A percentile compares a stretch with the other conserved stretches of the same genome.
Conservation (phyloP, 2,797 vertebrate genomes). For the Florisuga fusca region DNA sequence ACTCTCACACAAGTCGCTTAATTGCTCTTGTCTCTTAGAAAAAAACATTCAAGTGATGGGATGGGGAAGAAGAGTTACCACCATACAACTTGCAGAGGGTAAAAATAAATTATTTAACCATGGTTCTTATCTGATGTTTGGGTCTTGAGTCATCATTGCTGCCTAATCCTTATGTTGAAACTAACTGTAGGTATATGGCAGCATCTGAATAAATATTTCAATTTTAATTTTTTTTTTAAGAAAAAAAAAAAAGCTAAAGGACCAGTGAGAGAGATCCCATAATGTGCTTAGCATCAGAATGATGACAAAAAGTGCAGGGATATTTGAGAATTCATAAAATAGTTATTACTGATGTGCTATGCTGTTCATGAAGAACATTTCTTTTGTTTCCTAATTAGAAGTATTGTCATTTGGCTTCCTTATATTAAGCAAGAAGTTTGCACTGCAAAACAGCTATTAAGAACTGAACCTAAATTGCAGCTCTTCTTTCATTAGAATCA, state of each 20-base stretch:
- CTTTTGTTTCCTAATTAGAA: neutral
- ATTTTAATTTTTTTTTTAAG: neutral
- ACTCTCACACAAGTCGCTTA: rapidly evolving
- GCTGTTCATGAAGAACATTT: neutral
- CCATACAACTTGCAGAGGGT: neutral
- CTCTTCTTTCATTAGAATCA: neutral
- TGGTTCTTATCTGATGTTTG: neutral
- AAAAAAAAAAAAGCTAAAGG: neutral
- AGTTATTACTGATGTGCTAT: neutral
- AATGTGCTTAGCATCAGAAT: neutral
- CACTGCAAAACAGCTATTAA: neutral
- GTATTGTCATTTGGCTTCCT: neutral
- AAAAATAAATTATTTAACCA: neutral
- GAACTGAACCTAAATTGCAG: neutral
- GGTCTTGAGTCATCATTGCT: neutral
- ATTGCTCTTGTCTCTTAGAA: neutral
- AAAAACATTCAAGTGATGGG: neutral
- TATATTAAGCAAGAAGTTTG: neutral
- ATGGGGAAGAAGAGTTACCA: neutral
- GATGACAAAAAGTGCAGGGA: neutral
- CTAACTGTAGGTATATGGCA: neutral
- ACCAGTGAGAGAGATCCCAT: neutral
- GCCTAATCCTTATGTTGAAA: neutral
- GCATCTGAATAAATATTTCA: neutral
- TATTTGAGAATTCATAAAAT: neutral